These are phyloP conservation scores for Teleopsis dalmanni DNA, from an alignment of 1,140 invertebrate species.

Conservation along the genomic window DNA sequence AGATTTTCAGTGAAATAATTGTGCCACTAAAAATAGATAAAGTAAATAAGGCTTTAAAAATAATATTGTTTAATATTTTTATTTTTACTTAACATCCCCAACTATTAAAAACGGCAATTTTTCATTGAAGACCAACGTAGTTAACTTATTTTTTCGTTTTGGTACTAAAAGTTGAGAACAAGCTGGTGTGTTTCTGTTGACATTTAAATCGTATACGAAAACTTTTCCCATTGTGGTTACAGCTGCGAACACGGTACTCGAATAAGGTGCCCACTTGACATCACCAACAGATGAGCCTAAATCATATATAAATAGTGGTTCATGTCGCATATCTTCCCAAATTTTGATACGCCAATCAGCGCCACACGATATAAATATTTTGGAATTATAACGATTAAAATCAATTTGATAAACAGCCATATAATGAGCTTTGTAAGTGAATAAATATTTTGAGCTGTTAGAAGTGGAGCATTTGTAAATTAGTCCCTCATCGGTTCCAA, in stretches of 20 bases:
- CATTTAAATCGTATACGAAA: conserved; percentile 81
- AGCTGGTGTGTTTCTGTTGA: conserved; percentile 86
- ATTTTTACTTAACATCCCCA: conserved; percentile 81
- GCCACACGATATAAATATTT: conserved; percentile 83
- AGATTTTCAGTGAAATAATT: conserved; percentile 77
- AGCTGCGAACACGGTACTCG: conserved; percentile 87
- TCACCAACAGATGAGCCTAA: conserved; percentile 82
- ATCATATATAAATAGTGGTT: conserved; percentile 88
- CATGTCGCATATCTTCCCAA: conserved; percentile 79
- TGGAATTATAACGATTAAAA: conserved; percentile 80
- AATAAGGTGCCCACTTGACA: conserved; percentile 91
- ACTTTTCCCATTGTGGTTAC: conserved; percentile 88
- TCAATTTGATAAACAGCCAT: conserved; percentile 81
- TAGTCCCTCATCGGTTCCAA: conserved; percentile 86
- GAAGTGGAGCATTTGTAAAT: conserved; percentile 85
- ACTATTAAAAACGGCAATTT: conserved; percentile 79
- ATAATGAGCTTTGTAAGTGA: conserved; percentile 75
- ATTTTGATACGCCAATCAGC: conserved; percentile 92
- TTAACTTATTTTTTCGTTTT: conserved; percentile 76
- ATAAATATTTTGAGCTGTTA: conserved; percentile 74
- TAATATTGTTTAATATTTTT: too few species aligned
- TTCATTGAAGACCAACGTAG: conserved; percentile 77
- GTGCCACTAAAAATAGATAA: conserved; percentile 58
- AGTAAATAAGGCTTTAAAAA: too few species aligned
- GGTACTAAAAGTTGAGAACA: conserved; percentile 81